Evolutionary conservation across 2,888 invertebrate species (phyloP), one percentile per base, ranked within the genome.

Genomic region (Reticulitermes lucifugus): DNA sequence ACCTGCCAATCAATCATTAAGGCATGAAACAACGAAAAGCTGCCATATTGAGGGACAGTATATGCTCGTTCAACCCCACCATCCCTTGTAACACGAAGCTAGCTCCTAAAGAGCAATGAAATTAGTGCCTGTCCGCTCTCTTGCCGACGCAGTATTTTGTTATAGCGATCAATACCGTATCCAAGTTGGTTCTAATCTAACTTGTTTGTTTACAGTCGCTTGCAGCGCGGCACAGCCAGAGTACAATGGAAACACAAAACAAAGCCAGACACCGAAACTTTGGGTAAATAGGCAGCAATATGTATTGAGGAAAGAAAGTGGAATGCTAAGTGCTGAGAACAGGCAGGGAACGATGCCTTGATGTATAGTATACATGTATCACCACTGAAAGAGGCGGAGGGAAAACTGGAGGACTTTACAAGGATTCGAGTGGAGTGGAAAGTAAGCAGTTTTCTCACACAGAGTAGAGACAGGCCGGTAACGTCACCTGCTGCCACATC

Each of bases 361-460:
- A 84, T 84, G 86, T 86, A 86, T 86, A 83, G 85, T 85, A 75
- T 79, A 83, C 86, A 84, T 83, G 86, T 85, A 86, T 86, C 85
- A 84, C 82, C 70, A n/a, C 60, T 41, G 25, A 25, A 60, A 35
- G 51, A 59, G 29, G 84, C 46, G 43, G 25, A 46, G 73, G 29
- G 71, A 73, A 25, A 83, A 10, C 46, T 46, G 46, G 46, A 46
- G 46, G 46, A 46, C 55, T 22, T 51, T 29, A 3, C 65, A n/a
- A 46, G 83, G 73, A 71, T 55, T 46, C 73, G 21, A 51, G 46
- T n/a, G 51, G 83, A 55, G 29, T 73, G 71, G 75, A 60, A 77
- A 77, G 7, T 14, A 14, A 18, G 3, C 43, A 43, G 77, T 10
- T 77, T 77, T 43, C 51, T 46, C 46, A 10, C 10, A 46, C 5